These are phyloP conservation scores for Sparidentex hasta DNA, from an alignment of 2,797 vertebrate species.

Conservation along the genomic window DNA sequence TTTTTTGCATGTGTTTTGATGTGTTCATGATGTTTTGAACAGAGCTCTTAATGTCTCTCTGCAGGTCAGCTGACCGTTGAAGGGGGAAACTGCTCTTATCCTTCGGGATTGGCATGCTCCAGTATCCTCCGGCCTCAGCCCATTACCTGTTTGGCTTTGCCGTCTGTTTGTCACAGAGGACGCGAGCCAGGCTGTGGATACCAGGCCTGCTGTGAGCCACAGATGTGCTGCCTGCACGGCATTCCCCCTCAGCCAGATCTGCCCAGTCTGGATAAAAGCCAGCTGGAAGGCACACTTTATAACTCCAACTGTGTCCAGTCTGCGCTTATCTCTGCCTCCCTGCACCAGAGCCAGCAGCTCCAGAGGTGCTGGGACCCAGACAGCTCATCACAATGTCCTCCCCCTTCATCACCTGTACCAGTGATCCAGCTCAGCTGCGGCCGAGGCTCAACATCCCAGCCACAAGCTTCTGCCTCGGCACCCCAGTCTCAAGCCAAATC, in stretches of 20 bases:
- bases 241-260: constrained; percentile 79
- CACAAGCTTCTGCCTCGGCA: constrained; percentile 50
- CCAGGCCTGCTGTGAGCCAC: constrained; percentile 84
- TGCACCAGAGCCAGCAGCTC: constrained; percentile 70
- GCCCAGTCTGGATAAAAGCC: constrained; percentile 80
- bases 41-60: constrained; percentile 43
- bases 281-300: constrained; percentile 75
- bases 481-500: constrained; percentile 67
- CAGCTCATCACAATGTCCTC: constrained; percentile 72
- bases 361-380: constrained; percentile 82
- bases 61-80: constrained; percentile 92
- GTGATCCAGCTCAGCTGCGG: constrained; percentile 60
- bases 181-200: constrained; percentile 86
- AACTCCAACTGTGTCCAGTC: constrained; percentile 76
- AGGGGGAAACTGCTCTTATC: constrained; percentile 86
- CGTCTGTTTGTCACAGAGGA: constrained; percentile 79
- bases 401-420: constrained; percentile 74
- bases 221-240: constrained; percentile 91
- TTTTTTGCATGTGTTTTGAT: background rate
- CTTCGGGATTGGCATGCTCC: constrained; percentile 82
- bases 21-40: constrained; percentile 9
- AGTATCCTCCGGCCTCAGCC: constrained; percentile 87
- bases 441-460: constrained; percentile 48
- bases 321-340: constrained; percentile 70
- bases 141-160: constrained; percentile 85